Percentiles rank a stretch among this genome's conserved stretches.
Conservation (phyloP, 2,888 invertebrate species). For the Nemotelus nigrinus region DNA sequence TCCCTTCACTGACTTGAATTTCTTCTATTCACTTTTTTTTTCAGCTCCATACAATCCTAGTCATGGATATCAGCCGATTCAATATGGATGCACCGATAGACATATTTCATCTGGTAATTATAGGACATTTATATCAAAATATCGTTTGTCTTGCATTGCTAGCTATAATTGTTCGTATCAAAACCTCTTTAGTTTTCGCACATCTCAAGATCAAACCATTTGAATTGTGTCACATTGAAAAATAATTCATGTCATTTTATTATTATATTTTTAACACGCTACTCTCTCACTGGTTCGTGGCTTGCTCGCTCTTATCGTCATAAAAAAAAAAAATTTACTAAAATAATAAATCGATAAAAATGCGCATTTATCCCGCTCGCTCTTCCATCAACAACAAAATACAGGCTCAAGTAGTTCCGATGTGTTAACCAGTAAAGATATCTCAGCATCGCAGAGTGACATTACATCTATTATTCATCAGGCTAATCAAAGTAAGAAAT, state of each 20-base stretch:
- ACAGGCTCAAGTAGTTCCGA: conserved; percentile 64
- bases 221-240: too few relatives aligned
- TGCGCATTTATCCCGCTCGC: neutral
- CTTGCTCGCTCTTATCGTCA: too few relatives aligned
- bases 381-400: neutral
- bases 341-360: too few relatives aligned
- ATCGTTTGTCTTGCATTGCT: too few relatives aligned
- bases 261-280: too few relatives aligned
- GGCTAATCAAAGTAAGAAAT: conserved; percentile 62
- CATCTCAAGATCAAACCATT: too few relatives aligned
- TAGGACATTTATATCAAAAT: too few relatives aligned
- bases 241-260: too few relatives aligned
- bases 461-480: conserved; percentile 66
- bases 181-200: too few relatives aligned
- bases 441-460: conserved; percentile 65
- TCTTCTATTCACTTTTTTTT: neutral
- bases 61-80: conserved; percentile 65
- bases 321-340: too few relatives aligned
- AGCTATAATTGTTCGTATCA: too few relatives aligned
- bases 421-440: conserved; percentile 65
- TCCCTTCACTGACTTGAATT: neutral
- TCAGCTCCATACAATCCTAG: conserved; percentile 65
- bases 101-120: conserved; percentile 62
- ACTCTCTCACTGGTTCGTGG: too few relatives aligned
- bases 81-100: conserved; percentile 64